phyloP scores from a whole-genome alignment of 2,797 vertebrate genomes.

The Prionace glauca region DNA sequence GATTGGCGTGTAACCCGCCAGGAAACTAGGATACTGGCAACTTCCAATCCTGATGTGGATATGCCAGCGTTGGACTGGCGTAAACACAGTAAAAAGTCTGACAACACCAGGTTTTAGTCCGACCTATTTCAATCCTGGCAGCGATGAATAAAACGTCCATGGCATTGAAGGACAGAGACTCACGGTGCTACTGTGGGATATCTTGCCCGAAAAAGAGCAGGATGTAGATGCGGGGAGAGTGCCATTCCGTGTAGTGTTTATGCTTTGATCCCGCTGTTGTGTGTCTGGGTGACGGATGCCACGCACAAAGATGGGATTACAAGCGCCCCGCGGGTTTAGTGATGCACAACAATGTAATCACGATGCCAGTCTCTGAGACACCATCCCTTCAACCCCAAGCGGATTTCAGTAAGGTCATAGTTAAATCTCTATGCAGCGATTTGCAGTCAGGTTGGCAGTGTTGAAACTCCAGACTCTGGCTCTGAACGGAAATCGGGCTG shows the following conservation, averaged over 20 bases:
- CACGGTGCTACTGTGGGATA: not conserved
- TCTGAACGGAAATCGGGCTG: slow-evolving; percentile 35
- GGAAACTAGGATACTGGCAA: not conserved
- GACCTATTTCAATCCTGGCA: too few species aligned
- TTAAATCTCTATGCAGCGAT: not conserved
- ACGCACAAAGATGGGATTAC: not conserved
- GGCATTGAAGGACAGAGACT: too few species aligned
- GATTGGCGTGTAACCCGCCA: too few species aligned
- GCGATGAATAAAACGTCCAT: not conserved
- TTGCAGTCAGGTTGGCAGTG: not conserved
- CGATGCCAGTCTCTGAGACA: too few species aligned
- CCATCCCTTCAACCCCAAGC: not conserved
- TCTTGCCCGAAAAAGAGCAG: not conserved
- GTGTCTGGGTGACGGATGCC: not conserved
- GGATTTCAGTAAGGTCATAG: not conserved
- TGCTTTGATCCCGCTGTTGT: not conserved
- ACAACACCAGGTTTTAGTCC: too few species aligned
- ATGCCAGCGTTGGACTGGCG: too few species aligned
- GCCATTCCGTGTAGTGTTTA: not conserved
- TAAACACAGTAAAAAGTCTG: too few species aligned
- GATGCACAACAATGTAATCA: not conserved
- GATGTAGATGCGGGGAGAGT: too few species aligned
- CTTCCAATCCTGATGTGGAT: not conserved
- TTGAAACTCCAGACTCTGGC: too few species aligned
- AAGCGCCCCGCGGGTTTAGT: not conserved